Conservation (phyloP, 2,888 invertebrate genomes). For the Harpagoxenus sublaevis region DNA sequence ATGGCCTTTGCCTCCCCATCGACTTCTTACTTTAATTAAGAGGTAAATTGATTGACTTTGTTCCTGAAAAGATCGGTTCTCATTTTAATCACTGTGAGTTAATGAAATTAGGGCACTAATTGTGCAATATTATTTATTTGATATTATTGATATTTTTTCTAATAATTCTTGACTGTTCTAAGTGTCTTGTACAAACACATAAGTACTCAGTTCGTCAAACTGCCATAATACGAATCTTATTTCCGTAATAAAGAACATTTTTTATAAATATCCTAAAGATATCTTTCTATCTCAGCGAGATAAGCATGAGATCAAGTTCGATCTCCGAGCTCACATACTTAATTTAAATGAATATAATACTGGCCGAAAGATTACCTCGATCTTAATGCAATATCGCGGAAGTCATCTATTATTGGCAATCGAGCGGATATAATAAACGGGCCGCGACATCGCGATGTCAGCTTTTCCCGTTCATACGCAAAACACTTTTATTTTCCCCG, state of each 20-base stretch:
- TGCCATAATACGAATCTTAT: background rate
- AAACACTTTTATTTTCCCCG: constrained; percentile 1
- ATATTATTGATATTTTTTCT: background rate
- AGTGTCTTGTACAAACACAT: background rate
- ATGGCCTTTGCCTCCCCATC: too few species aligned
- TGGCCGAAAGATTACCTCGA: background rate
- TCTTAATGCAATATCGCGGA: background rate
- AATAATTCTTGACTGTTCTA: background rate
- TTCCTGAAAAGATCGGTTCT: background rate
- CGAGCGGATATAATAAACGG: background rate
- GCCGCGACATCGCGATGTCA: constrained; percentile 12
- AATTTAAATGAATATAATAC: background rate
- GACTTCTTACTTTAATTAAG: background rate
- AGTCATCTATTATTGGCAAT: constrained; percentile 25
- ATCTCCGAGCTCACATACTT: background rate
- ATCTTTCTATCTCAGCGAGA: background rate
- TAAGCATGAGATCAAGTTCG: background rate
- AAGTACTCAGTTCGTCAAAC: background rate
- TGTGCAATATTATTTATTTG: background rate
- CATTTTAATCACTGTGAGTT: background rate
- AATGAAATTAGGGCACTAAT: background rate
- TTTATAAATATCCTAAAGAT: background rate
- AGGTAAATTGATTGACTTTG: background rate
- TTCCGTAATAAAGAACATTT: background rate
- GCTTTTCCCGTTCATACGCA: constrained; percentile 2